phyloP scores from a whole-genome alignment of 2,113 vertebrate genomes.

The Glaucomys volans region DNA sequence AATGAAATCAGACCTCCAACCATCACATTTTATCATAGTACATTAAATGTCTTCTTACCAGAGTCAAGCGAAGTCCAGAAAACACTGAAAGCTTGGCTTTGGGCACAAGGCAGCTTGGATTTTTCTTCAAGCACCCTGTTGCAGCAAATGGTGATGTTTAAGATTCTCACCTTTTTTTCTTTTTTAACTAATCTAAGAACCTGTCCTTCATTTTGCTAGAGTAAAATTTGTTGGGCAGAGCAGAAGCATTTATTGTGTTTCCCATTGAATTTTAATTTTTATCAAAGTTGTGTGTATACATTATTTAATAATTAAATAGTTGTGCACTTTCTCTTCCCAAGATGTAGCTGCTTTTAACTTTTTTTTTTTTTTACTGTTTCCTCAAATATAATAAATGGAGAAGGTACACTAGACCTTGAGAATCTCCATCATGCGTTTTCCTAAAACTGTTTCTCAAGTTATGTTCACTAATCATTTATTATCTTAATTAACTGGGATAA shows the following conservation, averaged over 20 bases:
- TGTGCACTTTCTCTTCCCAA: neutral
- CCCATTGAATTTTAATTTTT: conserved; percentile 27
- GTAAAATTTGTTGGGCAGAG: neutral
- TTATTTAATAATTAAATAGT: conserved; percentile 17
- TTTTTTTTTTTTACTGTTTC: neutral
- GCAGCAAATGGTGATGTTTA: conserved; percentile 4
- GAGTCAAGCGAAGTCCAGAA: neutral
- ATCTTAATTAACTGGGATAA: neutral
- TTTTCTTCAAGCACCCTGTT: conserved; percentile 1
- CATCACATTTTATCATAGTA: conserved; percentile 17
- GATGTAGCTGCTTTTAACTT: neutral
- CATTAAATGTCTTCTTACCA: neutral
- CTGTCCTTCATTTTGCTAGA: neutral
- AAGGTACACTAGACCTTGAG: conserved; percentile 16
- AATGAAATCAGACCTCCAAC: conserved; percentile 40
- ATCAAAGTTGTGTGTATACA: neutral
- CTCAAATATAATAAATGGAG: neutral
- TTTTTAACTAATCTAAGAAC: conserved; percentile 3
- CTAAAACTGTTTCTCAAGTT: neutral
- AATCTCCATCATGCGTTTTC: neutral
- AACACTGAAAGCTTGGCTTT: neutral
- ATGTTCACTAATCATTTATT: neutral
- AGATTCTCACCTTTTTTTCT: neutral
- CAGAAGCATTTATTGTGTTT: neutral
- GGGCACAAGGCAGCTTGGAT: neutral